Evolutionary conservation across 1,140 invertebrate species (phyloP).

Genomic region (Sarcophaga bullata): DNA sequence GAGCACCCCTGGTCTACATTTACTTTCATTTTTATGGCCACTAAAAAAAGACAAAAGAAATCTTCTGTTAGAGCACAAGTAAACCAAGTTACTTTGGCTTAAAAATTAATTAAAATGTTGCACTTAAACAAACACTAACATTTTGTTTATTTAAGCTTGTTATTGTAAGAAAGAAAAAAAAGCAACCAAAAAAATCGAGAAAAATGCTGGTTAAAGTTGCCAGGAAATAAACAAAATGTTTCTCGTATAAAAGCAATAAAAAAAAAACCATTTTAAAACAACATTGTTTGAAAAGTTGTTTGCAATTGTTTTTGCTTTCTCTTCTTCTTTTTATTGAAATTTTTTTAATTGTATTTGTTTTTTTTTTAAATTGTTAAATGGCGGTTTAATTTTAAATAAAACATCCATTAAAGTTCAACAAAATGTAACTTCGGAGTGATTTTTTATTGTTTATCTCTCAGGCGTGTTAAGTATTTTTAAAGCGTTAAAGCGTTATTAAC

Average conservation of each 20-base stretch:
- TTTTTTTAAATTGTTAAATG: not conserved
- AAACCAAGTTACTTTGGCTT: not conserved
- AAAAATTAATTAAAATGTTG: conserved; percentile 22
- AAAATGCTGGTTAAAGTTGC: too few species aligned
- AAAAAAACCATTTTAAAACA: not conserved
- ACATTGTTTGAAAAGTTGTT: not conserved
- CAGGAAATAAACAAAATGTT: not conserved
- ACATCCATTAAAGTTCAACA: not conserved
- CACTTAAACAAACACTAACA: not conserved
- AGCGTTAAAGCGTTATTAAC: not conserved
- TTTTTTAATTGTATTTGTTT: not conserved
- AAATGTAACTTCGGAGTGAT: not conserved
- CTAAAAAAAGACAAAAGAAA: not conserved
- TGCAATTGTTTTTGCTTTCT: not conserved
- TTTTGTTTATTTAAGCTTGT: too few species aligned
- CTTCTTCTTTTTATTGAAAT: not conserved
- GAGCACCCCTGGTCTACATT: not conserved
- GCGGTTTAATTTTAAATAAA: not conserved
- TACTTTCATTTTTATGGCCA: conserved; percentile 12
- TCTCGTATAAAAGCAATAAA: not conserved
- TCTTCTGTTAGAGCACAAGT: not conserved
- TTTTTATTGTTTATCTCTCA: not conserved
- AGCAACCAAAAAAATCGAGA: too few species aligned
- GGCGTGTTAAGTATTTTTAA: not conserved
- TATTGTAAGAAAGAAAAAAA: too few species aligned